Evolutionary conservation across 2,797 vertebrate genomes (phyloP).

Genomic region (Harpagifer antarcticus): DNA sequence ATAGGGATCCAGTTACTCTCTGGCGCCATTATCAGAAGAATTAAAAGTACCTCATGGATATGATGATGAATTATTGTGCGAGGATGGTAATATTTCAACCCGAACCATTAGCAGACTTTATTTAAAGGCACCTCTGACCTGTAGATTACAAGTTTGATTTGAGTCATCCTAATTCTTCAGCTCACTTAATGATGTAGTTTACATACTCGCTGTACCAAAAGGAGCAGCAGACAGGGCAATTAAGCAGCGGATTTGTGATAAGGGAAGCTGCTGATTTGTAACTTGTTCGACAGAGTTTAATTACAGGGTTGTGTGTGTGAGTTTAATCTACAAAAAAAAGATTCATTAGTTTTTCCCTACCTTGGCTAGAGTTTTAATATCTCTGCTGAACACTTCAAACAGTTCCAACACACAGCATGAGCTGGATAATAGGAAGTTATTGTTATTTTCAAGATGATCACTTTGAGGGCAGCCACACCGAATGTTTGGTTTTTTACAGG

Average conservation of each 20-base stretch:
- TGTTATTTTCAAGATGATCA: constrained; percentile 27
- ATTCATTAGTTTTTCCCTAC: constrained; percentile 52
- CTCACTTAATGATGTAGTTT: constrained; percentile 59
- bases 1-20: constrained; percentile 23
- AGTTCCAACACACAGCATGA: constrained; percentile 3
- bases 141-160: constrained; percentile 54
- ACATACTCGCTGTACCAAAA: constrained; percentile 49
- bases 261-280: constrained; percentile 64
- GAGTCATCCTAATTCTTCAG: constrained; percentile 58
- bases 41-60: constrained; percentile 32
- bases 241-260: constrained; percentile 63
- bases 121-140: constrained; percentile 56
- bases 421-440: constrained; percentile 17
- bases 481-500: neutral
- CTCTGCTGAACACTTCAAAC: constrained; percentile 20
- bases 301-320: constrained; percentile 52
- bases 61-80: constrained; percentile 38
- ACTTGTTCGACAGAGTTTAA: constrained; percentile 70
- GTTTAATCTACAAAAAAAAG: constrained; percentile 40
- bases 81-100: constrained; percentile 51
- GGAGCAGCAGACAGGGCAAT: constrained; percentile 63
- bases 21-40: constrained; percentile 15
- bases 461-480: neutral
- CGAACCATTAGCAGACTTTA: constrained; percentile 34
- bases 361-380: constrained; percentile 33